Percentiles rank a stretch among this genome's conserved stretches.
These are phyloP conservation scores for Daubentonia madagascariensis DNA, from an alignment of 2,113 vertebrate species.

Conservation along the genomic window DNA sequence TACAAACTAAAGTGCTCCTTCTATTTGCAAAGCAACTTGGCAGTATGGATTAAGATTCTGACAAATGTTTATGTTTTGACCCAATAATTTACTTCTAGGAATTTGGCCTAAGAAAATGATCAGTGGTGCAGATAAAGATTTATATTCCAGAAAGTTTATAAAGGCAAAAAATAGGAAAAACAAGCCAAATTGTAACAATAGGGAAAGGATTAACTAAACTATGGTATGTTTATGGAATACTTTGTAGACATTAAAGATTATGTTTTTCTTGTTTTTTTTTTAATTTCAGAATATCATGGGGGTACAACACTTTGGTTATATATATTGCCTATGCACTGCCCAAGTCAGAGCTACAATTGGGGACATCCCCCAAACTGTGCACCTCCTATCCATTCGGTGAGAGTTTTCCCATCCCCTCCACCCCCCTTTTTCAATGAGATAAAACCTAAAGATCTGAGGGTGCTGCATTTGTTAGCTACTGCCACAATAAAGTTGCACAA, in stretches of 20 bases:
- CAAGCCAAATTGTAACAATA: neutral
- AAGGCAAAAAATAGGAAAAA: neutral
- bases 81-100: conserved; percentile 7
- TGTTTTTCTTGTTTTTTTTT: too few relatives aligned
- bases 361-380: too few relatives aligned
- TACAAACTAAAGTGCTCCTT: neutral
- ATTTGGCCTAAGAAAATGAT: conserved; percentile 2
- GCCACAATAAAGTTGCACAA: neutral
- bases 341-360: too few relatives aligned
- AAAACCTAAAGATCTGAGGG: neutral
- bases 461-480: neutral
- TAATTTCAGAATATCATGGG: too few relatives aligned
- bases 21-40: neutral
- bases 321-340: too few relatives aligned
- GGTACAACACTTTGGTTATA: too few relatives aligned
- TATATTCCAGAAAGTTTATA: neutral
- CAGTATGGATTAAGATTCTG: neutral
- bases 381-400: too few relatives aligned
- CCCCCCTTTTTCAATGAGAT: neutral
- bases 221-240: neutral
- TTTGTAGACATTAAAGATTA: conserved; percentile 24
- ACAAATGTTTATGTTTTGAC: neutral
- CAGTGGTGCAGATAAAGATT: neutral
- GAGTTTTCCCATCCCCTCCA: too few relatives aligned
- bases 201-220: neutral